Conservation (phyloP, 2,113 vertebrate species). For the Ursus arctos region DNA sequence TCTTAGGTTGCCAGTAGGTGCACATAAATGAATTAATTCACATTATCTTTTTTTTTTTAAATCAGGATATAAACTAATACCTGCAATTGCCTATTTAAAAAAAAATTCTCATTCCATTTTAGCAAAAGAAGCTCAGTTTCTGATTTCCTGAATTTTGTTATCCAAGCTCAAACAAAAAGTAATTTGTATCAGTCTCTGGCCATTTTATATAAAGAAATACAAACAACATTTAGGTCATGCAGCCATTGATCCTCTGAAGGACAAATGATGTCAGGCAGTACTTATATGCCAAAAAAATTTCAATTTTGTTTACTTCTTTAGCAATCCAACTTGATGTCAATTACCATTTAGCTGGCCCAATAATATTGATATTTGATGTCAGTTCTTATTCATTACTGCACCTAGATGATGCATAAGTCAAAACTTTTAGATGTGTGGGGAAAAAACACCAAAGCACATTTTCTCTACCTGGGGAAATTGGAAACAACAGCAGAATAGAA, state of each 20-base stretch:
- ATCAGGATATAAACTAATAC: neutral
- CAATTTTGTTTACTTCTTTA: slow-evolving; percentile 88
- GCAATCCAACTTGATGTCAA: slow-evolving; percentile 85
- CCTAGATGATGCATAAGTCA: slow-evolving; percentile 84
- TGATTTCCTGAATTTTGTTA: slow-evolving; percentile 25
- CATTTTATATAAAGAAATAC: slow-evolving; percentile 71
- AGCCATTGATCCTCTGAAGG: slow-evolving; percentile 85
- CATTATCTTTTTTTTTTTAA: slow-evolving; percentile 30
- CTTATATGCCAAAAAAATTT: slow-evolving; percentile 85
- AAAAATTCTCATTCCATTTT: neutral
- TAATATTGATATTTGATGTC: slow-evolving; percentile 89
- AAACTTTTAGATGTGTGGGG: slow-evolving; percentile 80
- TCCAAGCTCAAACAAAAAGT: slow-evolving; percentile 41
- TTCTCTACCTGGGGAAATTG: slow-evolving; percentile 69
- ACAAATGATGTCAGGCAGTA: slow-evolving; percentile 87
- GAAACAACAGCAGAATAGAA: slow-evolving; percentile 81
- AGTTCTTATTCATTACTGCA: slow-evolving; percentile 88
- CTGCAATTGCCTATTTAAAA: neutral
- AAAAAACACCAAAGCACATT: slow-evolving; percentile 69
- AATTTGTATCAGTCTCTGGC: slow-evolving; percentile 37
- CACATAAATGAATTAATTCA: neutral
- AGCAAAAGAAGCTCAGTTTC: slow-evolving; percentile 6
- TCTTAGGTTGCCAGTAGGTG: neutral
- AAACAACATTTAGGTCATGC: slow-evolving; percentile 73
- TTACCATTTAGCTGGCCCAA: slow-evolving; percentile 87